These are phyloP conservation scores for Mamestra configurata DNA, from an alignment of 1,140 invertebrate genomes.

Conservation along the genomic window DNA sequence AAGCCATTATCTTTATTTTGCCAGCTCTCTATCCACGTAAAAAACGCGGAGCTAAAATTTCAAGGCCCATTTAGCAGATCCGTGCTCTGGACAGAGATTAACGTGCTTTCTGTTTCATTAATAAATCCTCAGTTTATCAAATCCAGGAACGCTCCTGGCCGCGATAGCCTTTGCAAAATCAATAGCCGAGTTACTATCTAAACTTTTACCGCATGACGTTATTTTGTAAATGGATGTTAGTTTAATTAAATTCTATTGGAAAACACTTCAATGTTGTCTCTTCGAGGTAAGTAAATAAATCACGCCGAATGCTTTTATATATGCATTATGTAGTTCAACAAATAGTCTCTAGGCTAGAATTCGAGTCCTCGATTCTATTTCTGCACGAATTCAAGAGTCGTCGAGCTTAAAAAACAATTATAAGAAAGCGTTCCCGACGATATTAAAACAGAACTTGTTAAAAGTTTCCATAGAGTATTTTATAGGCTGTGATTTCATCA, in stretches of 20 bases:
- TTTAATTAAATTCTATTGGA: conserved; percentile 40
- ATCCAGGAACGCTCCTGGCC: conserved; percentile 45
- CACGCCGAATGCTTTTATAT: conserved; percentile 7
- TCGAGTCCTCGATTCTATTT: conserved; percentile 19
- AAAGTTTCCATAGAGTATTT: conserved; percentile 49
- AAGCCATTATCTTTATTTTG: conserved; percentile 45
- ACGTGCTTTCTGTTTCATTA: conserved; percentile 71
- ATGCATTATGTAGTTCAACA: conserved; percentile 10
- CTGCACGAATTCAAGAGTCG: conserved; percentile 3
- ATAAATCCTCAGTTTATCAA: conserved; percentile 64
- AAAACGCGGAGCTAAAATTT: conserved; percentile 65
- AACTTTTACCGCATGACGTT: conserved; percentile 19
- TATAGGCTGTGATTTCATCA: conserved; percentile 50
- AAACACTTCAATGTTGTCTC: conserved; percentile 16
- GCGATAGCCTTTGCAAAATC: conserved; percentile 36
- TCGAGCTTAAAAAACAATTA: conserved; percentile 43
- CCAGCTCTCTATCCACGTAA: conserved; percentile 46
- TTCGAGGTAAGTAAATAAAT: conserved; percentile 16
- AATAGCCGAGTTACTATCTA: conserved; percentile 39
- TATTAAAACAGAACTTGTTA: conserved; percentile 52
- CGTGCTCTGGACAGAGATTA: conserved; percentile 75
- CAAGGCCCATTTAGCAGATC: conserved; percentile 69
- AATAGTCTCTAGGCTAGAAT: neutral
- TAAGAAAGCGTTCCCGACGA: conserved; percentile 47
- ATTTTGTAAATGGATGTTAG: conserved; percentile 25